Evolutionary conservation across 1,140 invertebrate genomes (phyloP).

Genomic region (Pantala flavescens): DNA sequence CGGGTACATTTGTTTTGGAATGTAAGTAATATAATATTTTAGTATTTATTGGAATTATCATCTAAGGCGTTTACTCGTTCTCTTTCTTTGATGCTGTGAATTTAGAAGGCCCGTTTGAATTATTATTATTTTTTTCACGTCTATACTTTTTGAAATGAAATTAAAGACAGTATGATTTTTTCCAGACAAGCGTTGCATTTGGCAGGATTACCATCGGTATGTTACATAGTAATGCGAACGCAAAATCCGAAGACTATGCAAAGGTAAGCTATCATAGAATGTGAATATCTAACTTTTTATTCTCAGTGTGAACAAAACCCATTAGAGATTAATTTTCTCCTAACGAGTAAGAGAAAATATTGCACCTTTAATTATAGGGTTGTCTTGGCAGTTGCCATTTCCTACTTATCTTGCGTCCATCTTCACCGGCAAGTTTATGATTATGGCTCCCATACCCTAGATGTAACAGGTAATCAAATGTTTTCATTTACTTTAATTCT

Average conservation of each 20-base stretch:
- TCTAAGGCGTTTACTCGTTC: constrained; percentile 19
- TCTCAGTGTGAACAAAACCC: neutral
- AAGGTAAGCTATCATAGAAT: constrained; percentile 37
- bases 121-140: neutral
- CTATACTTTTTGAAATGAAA: neutral
- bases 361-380: constrained; percentile 42
- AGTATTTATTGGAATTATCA: no score
- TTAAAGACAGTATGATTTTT: constrained; percentile 26
- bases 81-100: constrained; percentile 22
- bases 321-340: no score
- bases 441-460: constrained; percentile 77
- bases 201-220: constrained; percentile 57
- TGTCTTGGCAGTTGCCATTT: constrained; percentile 61
- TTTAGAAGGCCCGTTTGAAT: no score
- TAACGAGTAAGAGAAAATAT: no score
- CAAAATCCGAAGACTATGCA: constrained; percentile 51
- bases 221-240: constrained; percentile 57
- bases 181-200: constrained; percentile 67
- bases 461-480: constrained; percentile 67
- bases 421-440: constrained; percentile 77
- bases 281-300: constrained; percentile 14
- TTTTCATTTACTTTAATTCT: neutral
- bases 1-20: constrained; percentile 81
- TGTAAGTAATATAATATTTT: constrained; percentile 42
- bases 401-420: constrained; percentile 77